Evolutionary conservation across 2,113 vertebrate genomes (phyloP).

Genomic region (Psettodes erumei): DNA sequence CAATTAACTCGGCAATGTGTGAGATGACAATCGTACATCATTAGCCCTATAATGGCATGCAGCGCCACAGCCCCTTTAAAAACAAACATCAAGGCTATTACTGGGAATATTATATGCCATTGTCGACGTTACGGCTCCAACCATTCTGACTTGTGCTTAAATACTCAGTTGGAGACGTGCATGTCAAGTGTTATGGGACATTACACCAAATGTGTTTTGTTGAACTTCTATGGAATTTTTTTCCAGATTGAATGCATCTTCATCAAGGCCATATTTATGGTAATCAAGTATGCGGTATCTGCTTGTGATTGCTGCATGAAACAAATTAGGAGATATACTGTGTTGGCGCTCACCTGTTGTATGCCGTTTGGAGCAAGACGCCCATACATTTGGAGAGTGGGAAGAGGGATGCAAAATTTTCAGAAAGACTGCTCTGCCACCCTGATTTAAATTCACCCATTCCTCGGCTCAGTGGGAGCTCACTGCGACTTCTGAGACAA

Average conservation of each 20-base stretch:
- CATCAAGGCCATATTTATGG: slow-evolving; percentile 57
- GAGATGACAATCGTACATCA: slow-evolving; percentile 81
- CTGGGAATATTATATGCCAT: slow-evolving; percentile 68
- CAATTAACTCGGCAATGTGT: slow-evolving; percentile 81
- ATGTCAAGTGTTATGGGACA: slow-evolving; percentile 71
- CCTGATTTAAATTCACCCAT: slow-evolving; percentile 78
- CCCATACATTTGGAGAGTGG: slow-evolving; percentile 41
- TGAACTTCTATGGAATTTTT: slow-evolving; percentile 57
- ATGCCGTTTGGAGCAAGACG: slow-evolving; percentile 28
- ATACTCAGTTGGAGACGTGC: slow-evolving; percentile 63
- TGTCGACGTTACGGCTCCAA: slow-evolving; percentile 57
- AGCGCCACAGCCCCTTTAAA: slow-evolving; percentile 76
- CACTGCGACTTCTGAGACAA: slow-evolving; percentile 80
- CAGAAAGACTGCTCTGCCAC: slow-evolving; percentile 64
- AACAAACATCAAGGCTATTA: slow-evolving; percentile 81
- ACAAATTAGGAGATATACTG: slow-evolving; percentile 41
- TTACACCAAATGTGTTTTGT: slow-evolving; percentile 61
- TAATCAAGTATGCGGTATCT: slow-evolving; percentile 41
- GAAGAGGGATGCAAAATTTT: slow-evolving; percentile 52
- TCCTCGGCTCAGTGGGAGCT: slow-evolving; percentile 77
- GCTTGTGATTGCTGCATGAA: slow-evolving; percentile 30
- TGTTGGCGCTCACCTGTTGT: slow-evolving; percentile 11
- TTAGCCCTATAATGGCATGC: slow-evolving; percentile 79
- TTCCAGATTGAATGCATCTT: slow-evolving; percentile 62
- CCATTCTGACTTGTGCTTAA: slow-evolving; percentile 64